Conservation (phyloP, 2,797 vertebrate genomes). For the Sebastolobus alascanus region DNA sequence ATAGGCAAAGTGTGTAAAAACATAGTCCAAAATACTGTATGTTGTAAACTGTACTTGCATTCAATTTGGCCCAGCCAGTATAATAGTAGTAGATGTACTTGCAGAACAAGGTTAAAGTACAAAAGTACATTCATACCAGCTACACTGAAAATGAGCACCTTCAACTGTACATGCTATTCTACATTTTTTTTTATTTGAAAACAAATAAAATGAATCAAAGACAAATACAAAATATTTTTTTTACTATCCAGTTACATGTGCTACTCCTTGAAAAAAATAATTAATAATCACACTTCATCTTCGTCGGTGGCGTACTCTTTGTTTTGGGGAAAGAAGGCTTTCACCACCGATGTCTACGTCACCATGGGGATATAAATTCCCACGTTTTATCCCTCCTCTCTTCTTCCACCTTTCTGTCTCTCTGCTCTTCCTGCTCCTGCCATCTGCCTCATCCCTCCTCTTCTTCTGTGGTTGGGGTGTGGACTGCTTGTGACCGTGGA, state of each 20-base stretch:
- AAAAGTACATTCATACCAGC: background rate
- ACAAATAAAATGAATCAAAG: slow-evolving; percentile 2
- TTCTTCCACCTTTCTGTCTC: slow-evolving; percentile 69
- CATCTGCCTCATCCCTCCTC: slow-evolving; percentile 40
- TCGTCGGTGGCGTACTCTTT: slow-evolving; percentile 69
- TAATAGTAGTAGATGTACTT: too few species aligned
- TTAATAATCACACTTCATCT: slow-evolving; percentile 29
- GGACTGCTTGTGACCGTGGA: background rate
- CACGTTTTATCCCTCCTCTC: slow-evolving; percentile 65
- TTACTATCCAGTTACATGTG: background rate
- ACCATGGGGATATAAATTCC: slow-evolving; percentile 53
- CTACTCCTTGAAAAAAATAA: background rate
- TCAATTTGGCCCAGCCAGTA: background rate
- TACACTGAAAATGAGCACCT: background rate
- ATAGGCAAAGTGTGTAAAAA: background rate
- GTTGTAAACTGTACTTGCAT: background rate
- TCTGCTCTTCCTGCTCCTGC: slow-evolving; percentile 60
- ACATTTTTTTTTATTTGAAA: slow-evolving; percentile 9
- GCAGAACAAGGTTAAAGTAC: background rate
- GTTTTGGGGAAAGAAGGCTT: slow-evolving; percentile 68
- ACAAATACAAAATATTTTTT: slow-evolving; percentile 5
- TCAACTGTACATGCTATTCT: background rate
- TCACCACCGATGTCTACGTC: slow-evolving; percentile 41
- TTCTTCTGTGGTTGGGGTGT: slow-evolving; percentile 38
- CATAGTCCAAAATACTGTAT: slow-evolving; percentile 3